Percentiles rank a stretch among this genome's conserved stretches.
These are phyloP conservation scores for Ciconia maguari DNA, from an alignment of 2,113 vertebrate species.

Conservation along the genomic window DNA sequence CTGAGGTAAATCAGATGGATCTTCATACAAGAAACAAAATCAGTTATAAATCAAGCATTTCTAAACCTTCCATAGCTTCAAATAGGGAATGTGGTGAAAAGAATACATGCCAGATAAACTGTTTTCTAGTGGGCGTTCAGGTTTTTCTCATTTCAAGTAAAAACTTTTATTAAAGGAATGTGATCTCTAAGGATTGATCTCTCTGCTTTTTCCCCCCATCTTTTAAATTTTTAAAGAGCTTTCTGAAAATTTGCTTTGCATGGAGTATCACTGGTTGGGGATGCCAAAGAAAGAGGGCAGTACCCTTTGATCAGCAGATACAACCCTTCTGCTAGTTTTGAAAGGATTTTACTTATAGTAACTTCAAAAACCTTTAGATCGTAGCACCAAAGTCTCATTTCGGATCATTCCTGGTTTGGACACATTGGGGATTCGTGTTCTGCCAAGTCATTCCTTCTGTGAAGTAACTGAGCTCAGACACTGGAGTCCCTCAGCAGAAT, in stretches of 20 bases:
- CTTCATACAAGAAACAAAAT: background rate
- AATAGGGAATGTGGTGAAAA: background rate
- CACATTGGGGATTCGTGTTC: rapidly evolving
- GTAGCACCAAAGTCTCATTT: background rate
- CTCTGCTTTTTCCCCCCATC: rapidly evolving
- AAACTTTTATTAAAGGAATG: background rate
- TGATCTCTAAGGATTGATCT: background rate
- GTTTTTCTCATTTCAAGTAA: background rate
- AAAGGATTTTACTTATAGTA: background rate
- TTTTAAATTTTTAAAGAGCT: background rate
- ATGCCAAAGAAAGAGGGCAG: background rate
- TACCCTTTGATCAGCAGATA: background rate
- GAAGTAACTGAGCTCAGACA: background rate
- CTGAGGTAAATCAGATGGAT: background rate
- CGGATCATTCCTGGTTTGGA: background rate
- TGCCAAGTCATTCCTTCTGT: background rate
- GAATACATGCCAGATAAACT: background rate
- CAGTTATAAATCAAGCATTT: background rate
- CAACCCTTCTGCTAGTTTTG: background rate
- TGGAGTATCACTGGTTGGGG: background rate
- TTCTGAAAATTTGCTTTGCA: background rate
- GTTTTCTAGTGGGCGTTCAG: background rate
- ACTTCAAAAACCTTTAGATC: background rate
- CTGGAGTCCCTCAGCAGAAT: background rate
- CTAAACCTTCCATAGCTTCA: background rate